Percentiles rank a stretch among this genome's conserved stretches.
Conservation (phyloP, 2,113 vertebrate species). For the Donacobius atricapilla region DNA sequence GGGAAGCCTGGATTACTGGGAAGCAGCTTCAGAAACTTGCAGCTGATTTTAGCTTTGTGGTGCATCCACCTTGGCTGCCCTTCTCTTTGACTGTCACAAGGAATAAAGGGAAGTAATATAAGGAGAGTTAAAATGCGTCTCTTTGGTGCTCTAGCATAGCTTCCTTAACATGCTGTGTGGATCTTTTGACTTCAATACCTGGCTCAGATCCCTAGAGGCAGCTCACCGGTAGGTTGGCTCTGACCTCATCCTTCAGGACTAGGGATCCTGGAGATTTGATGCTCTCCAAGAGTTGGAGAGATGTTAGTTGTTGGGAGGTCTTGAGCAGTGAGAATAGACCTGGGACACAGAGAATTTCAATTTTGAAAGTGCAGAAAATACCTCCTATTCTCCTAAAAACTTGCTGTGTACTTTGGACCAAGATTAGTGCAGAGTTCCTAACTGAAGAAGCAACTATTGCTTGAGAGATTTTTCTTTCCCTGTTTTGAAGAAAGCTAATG, state of each 20-base stretch:
- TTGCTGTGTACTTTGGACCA: not conserved
- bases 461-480: not conserved
- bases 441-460: not conserved
- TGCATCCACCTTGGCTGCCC: not conserved
- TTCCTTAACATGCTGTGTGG: not conserved
- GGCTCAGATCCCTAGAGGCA: not conserved
- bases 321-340: not conserved
- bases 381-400: not conserved
- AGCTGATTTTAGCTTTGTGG: not conserved
- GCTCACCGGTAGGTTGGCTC: not conserved
- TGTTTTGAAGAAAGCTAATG: constrained; percentile 27
- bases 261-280: not conserved
- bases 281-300: accelerated
- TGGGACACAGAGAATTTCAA: not conserved
- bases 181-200: not conserved
- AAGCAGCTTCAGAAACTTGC: not conserved
- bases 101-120: not conserved
- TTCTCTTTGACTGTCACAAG: not conserved
- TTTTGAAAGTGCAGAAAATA: not conserved
- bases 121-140: not conserved
- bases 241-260: not conserved
- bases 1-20: not conserved
- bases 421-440: not conserved
- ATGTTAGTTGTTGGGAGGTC: not conserved
- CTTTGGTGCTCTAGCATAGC: not conserved